These are phyloP conservation scores for Chanos chanos DNA, from an alignment of 2,797 vertebrate genomes.

Conservation along the genomic window DNA sequence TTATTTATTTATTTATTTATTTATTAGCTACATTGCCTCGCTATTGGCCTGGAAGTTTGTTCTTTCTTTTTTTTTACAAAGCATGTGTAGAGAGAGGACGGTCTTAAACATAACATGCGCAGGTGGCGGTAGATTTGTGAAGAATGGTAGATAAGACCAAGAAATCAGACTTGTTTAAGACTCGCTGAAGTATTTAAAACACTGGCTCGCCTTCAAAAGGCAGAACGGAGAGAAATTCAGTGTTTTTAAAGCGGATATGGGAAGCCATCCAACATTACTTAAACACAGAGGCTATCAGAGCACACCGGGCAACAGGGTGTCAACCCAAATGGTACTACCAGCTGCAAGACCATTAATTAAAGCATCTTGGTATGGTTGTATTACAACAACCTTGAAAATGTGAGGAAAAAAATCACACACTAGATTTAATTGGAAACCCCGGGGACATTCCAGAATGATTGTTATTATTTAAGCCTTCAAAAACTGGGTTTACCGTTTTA, in stretches of 20 bases:
- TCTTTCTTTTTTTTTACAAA: slow-evolving; percentile 15
- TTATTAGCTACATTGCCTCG: neutral
- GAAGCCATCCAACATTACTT: slow-evolving; percentile 57
- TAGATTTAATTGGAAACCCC: slow-evolving; percentile 35
- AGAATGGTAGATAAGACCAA: slow-evolving; percentile 38
- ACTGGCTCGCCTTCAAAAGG: slow-evolving; percentile 50
- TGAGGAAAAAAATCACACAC: slow-evolving; percentile 54
- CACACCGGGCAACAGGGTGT: slow-evolving; percentile 57
- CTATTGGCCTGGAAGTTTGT: slow-evolving; percentile 27
- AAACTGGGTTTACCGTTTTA: too few species aligned
- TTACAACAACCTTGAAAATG: slow-evolving; percentile 73
- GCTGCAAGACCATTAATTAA: slow-evolving; percentile 82
- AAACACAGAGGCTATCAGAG: slow-evolving; percentile 64
- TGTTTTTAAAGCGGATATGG: slow-evolving; percentile 47
- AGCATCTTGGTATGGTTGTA: slow-evolving; percentile 60
- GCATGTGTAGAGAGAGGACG: slow-evolving; percentile 24
- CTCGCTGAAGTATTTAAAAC: slow-evolving; percentile 50
- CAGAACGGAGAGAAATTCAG: slow-evolving; percentile 40
- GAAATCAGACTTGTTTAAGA: slow-evolving; percentile 38
- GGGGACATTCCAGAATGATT: too few species aligned
- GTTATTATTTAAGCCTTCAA: too few species aligned
- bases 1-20: neutral
- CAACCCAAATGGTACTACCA: slow-evolving; percentile 81
- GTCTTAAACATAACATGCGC: slow-evolving; percentile 38
- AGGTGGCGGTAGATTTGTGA: slow-evolving; percentile 41